Evolutionary conservation across 2,888 invertebrate genomes (phyloP).

Genomic region (Selenia dentaria): DNA sequence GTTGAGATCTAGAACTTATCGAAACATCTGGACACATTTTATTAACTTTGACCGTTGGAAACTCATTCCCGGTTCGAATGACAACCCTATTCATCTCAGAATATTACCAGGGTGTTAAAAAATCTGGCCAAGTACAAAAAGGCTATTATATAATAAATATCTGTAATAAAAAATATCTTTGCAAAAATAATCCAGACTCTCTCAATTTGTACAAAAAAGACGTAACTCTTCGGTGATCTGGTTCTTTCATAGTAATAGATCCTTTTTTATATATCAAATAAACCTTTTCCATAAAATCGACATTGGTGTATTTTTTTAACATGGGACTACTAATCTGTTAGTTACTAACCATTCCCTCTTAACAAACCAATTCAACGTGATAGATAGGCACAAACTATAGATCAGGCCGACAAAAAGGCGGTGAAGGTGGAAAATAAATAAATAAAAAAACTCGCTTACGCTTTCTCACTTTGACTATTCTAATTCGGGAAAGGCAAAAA

Average conservation of each 20-base stretch:
- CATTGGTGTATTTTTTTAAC: slow-evolving; percentile 83
- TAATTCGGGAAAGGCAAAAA: slow-evolving; percentile 58
- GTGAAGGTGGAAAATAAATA: slow-evolving; percentile 57
- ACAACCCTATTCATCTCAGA: not conserved
- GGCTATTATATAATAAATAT: not conserved
- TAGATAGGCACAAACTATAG: slow-evolving; percentile 39
- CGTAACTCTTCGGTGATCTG: slow-evolving; percentile 75
- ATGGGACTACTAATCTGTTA: slow-evolving; percentile 79
- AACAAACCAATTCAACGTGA: slow-evolving; percentile 17
- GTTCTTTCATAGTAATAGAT: slow-evolving; percentile 70
- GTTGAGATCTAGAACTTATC: not conserved
- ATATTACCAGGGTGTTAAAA: not conserved
- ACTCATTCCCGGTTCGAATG: not conserved
- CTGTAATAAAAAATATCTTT: slow-evolving; percentile 12
- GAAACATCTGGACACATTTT: slow-evolving; percentile 2
- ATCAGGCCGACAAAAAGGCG: slow-evolving; percentile 44
- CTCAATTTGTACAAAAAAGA: slow-evolving; percentile 41
- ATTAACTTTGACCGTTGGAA: not conserved
- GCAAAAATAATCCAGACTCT: slow-evolving; percentile 31
- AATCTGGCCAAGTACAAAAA: not conserved
- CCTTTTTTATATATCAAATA: slow-evolving; percentile 78
- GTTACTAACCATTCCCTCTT: slow-evolving; percentile 65
- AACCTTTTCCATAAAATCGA: slow-evolving; percentile 83
- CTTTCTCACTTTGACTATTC: slow-evolving; percentile 63
- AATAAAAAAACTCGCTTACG: slow-evolving; percentile 55